Conservation (phyloP, 2,888 invertebrate species). For the Cantharis nigra region DNA sequence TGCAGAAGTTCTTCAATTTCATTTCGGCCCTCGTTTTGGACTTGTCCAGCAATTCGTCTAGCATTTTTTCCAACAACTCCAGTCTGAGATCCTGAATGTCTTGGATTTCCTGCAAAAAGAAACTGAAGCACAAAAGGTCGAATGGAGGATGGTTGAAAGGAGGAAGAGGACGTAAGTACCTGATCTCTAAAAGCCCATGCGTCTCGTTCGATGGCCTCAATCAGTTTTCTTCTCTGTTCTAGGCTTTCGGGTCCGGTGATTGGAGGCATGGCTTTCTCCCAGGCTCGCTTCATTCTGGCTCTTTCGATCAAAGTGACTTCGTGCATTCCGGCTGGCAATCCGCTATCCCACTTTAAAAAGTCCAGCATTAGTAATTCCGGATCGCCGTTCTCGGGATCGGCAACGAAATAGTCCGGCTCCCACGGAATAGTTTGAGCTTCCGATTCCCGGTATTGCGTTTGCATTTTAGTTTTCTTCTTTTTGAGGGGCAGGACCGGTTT, state of each 20-base stretch:
- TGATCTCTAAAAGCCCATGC: slow-evolving; percentile 84
- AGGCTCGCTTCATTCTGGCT: slow-evolving; percentile 67
- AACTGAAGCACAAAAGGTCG: neutral
- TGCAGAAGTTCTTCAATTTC: slow-evolving; percentile 60
- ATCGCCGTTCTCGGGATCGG: slow-evolving; percentile 52
- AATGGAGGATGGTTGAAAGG: too few relatives aligned
- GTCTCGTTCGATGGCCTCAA: slow-evolving; percentile 79
- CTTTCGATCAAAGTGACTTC: slow-evolving; percentile 70
- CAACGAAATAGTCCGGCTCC: slow-evolving; percentile 68
- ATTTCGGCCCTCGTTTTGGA: slow-evolving; percentile 54
- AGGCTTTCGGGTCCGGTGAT: slow-evolving; percentile 61
- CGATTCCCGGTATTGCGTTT: slow-evolving; percentile 75
- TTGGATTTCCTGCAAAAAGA: slow-evolving; percentile 65
- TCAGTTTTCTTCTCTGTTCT: slow-evolving; percentile 65
- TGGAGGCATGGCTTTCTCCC: slow-evolving; percentile 65
- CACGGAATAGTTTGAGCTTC: slow-evolving; percentile 79
- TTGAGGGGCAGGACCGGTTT: slow-evolving; percentile 28
- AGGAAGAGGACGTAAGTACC: slow-evolving; percentile 49
- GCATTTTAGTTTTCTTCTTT: slow-evolving; percentile 59
- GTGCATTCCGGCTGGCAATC: slow-evolving; percentile 66
- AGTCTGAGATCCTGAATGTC: slow-evolving; percentile 71
- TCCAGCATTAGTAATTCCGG: slow-evolving; percentile 72
- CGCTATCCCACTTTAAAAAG: slow-evolving; percentile 57
- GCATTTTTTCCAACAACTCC: slow-evolving; percentile 69
- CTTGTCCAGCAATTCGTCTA: slow-evolving; percentile 60